These are phyloP conservation scores for Caranx ignobilis DNA, from an alignment of 2,113 vertebrate species.

Conservation along the genomic window DNA sequence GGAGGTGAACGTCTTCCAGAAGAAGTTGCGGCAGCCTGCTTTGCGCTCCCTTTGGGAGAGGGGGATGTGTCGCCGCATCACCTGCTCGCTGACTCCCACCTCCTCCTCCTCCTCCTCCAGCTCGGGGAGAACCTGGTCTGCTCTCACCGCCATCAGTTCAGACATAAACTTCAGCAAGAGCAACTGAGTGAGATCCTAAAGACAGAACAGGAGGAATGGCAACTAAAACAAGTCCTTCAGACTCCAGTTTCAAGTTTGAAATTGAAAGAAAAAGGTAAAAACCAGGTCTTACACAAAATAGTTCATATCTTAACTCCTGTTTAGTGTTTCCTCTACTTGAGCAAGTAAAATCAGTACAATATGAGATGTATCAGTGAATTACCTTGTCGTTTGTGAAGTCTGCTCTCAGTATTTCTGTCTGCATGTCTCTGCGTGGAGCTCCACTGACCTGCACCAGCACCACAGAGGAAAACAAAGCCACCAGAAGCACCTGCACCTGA, in stretches of 20 bases:
- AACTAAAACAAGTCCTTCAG: background rate
- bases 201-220: background rate
- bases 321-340: background rate
- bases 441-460: slow-evolving; percentile 64
- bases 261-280: background rate
- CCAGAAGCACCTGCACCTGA: slow-evolving; percentile 69
- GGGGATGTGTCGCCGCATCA: slow-evolving; percentile 76
- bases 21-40: slow-evolving; percentile 86
- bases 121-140: slow-evolving; percentile 44
- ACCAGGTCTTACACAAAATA: background rate
- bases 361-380: slow-evolving; percentile 5
- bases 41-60: slow-evolving; percentile 81
- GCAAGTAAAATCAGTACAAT: background rate
- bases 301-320: background rate
- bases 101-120: slow-evolving; percentile 53
- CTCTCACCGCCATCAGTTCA: slow-evolving; percentile 52
- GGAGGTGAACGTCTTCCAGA: slow-evolving; percentile 89
- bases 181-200: slow-evolving; percentile 70
- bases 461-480: slow-evolving; percentile 59
- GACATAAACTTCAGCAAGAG: slow-evolving; percentile 75
- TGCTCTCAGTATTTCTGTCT: slow-evolving; percentile 56
- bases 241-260: background rate
- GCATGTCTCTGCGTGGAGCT: slow-evolving; percentile 58
- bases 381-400: slow-evolving; percentile 73
- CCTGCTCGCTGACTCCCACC: slow-evolving; percentile 39